Evolutionary conservation across 2,888 invertebrate genomes (phyloP).

Genomic region (Lepas anatifera): DNA sequence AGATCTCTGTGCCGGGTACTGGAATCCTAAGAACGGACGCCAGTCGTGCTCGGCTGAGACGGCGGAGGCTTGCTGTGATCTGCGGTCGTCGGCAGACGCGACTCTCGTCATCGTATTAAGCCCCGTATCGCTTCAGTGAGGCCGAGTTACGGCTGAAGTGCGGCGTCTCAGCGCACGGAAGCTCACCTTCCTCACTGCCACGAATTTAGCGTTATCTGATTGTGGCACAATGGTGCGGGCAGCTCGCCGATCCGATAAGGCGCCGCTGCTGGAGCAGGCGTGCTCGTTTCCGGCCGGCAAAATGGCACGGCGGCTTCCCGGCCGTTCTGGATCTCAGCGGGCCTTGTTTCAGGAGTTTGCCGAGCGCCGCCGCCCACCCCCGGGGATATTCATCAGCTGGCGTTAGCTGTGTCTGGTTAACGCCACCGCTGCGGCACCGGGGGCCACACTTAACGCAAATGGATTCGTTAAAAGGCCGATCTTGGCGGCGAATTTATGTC

Average conservation of each 20-base stretch:
- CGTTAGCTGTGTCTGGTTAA: not conserved
- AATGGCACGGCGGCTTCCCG: too few species aligned
- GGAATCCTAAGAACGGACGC: too few species aligned
- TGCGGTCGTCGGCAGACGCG: too few species aligned
- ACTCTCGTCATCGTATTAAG: too few species aligned
- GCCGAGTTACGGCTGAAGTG: too few species aligned
- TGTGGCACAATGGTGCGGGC: not conserved
- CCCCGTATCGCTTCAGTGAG: too few species aligned
- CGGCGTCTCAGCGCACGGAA: not conserved
- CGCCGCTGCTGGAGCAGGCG: not conserved
- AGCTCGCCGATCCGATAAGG: not conserved
- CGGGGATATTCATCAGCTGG: not conserved
- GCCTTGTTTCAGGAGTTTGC: not conserved
- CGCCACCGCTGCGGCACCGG: not conserved
- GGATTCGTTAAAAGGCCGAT: conserved; percentile 12
- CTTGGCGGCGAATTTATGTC: conserved; percentile 7
- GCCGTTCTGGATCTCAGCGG: not conserved
- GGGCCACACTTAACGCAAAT: conserved; percentile 10
- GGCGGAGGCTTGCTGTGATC: not conserved
- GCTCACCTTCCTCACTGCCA: not conserved
- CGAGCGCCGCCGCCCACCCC: not conserved
- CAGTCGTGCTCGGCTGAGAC: not conserved
- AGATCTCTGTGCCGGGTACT: too few species aligned
- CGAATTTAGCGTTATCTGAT: not conserved
- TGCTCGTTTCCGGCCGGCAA: conserved; percentile 1